Base-by-base conservation (phyloP, 2,888 invertebrate genomes). In the Julus scanicus region DNA sequence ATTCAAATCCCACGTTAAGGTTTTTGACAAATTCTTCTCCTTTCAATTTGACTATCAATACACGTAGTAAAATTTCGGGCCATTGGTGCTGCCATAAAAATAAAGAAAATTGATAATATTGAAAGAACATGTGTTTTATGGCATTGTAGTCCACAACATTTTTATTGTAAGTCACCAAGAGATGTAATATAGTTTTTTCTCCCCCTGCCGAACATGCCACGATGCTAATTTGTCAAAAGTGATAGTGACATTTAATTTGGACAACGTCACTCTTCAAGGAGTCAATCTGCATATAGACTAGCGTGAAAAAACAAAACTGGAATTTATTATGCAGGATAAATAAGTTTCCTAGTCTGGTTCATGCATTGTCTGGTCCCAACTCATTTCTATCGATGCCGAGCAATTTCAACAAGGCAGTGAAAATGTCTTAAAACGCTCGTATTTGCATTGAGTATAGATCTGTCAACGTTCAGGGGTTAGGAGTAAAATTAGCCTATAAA, bases 161-260 rank as follows among this genome's bases (percentile, higher is more conserved):
- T 71, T 71, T 29, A 37, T 71, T 71, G 9, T 9, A 11, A 71
- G 71, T 71, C 71, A 11, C 71, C 71, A 11, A 71, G 29, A 20
- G n/a, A 71, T 8, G 71, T 29, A 29, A 29, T 29, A 29, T 29
- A 29, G 11, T 71, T 71, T 71, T 71, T 29, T 17, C 8, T 44
- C 5, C 29, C 29, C 29, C 29, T 13, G 29, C 71, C 2, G 29
- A 71, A 29, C 71, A 71, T 29, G 71, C 71, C 44, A 29, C 71
- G 71, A 71, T 71, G 29, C 84, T 84, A 84, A 84, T 84, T 84
- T 84, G 84, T 84, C 84, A 84, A 84, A 84, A 84, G 44, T 20
- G 84, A 84, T 84, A 84, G 84, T 84, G 84, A 84, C 84, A 84
- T 84, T 84, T 84, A 84, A 84, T 84, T 84, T 84, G 84, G 84